Base-by-base conservation (phyloP, 2,113 vertebrate genomes). In the Mellivora capensis region DNA sequence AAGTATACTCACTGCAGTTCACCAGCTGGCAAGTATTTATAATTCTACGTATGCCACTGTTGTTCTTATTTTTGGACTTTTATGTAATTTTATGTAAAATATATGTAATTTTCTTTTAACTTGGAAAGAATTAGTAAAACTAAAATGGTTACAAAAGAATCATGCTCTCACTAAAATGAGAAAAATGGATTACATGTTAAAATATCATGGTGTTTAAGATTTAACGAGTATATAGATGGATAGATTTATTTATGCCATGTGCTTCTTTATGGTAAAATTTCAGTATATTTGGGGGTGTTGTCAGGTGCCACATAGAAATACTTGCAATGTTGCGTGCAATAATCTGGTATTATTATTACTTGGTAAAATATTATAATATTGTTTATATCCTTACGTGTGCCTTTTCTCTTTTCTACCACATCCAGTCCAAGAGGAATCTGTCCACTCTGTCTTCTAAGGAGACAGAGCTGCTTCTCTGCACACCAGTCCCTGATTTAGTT, bases 191-290 rank as follows among this genome's bases (percentile, higher is more conserved):
- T 42, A 2, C 7, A 84, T 80, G 15, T 89, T 44, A 69, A 92
- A 97, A 67, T 87, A 90, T 74, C 0, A 77, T 62, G 6, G 10
- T 42, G 7, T 96, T 96, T 85, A 91, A 89, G 71, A 91, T 81
- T 84, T 31, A 9, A 13, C 77, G 18, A 47, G 1, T 64, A 42
- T 54, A 81, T 44, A 64, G 42, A 34, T 64, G 34, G 5, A 44
- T 90, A 79, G 79, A 44, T 23, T 61, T 94, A 0, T 49, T 96
- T 76, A 74, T 69, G 6, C 11, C 14, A 69, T 59, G 5, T 21
- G 34, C 27, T 83, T 87, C n/a, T 11, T 93, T 62, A 20, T 69
- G 27, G 10, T 71, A 37, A 62, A 6, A 67, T 76, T 74, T 98
- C 8, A 47, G 15, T 17, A 42, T 37, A 52, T 91, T 88, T 67